These are phyloP conservation scores for Gandaritis pyraliata DNA, from an alignment of 2,888 invertebrate species.

Conservation along the genomic window DNA sequence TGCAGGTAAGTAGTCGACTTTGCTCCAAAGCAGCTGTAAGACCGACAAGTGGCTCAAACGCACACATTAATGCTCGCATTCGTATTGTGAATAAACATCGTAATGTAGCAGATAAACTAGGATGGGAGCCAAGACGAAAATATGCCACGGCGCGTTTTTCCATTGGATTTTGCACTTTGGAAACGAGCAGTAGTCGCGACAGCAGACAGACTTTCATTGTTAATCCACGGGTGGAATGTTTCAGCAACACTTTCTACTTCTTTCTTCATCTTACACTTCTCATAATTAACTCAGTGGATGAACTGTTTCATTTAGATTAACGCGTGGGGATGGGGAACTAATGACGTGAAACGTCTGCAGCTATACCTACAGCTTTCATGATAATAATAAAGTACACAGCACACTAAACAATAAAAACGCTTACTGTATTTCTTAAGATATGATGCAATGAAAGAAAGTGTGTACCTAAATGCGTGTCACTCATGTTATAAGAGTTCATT, in stretches of 20 bases:
- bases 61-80: conserved; percentile 81
- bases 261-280: conserved; percentile 27
- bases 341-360: conserved; percentile 34
- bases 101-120: conserved; percentile 85
- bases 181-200: conserved; percentile 74
- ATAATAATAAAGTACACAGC: conserved; percentile 46
- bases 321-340: conserved; percentile 28
- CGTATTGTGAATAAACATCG: conserved; percentile 85
- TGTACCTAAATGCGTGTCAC: conserved; percentile 64
- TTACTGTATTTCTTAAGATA: conserved; percentile 35
- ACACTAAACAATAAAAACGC: conserved; percentile 42
- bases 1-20: conserved; percentile 45
- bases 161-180: conserved; percentile 82
- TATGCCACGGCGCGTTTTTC: conserved; percentile 84
- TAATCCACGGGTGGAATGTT: conserved; percentile 64
- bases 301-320: conserved; percentile 29
- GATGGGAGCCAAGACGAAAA: conserved; percentile 85
- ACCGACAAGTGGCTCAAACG: conserved; percentile 72
- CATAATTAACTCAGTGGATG: conserved; percentile 2
- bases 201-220: conserved; percentile 68
- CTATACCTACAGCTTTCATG: conserved; percentile 50
- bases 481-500: conserved; percentile 51
- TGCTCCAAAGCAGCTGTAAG: conserved; percentile 50
- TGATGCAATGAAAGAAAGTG: conserved; percentile 51
- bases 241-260: conserved; percentile 47